Percentiles rank a stretch among this genome's conserved stretches.
phyloP scores from a whole-genome alignment of 2,113 vertebrate genomes.

The Prochilodus magdalenae region DNA sequence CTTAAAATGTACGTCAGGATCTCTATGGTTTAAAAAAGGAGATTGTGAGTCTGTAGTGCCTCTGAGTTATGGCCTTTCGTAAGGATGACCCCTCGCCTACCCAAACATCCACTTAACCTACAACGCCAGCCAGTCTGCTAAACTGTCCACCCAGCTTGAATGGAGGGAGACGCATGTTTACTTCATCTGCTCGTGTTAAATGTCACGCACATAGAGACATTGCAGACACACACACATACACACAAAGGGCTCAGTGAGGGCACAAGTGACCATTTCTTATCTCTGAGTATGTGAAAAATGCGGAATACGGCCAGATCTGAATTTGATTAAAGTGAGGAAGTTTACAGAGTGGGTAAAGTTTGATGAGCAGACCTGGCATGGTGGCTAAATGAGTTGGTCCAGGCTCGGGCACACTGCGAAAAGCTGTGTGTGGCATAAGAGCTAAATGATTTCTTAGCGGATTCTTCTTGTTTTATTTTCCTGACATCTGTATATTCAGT shows the following conservation, averaged over 20 bases:
- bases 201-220: slow-evolving; percentile 53
- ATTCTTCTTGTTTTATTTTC: too few relatives aligned
- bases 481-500: neutral
- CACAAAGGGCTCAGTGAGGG: slow-evolving; percentile 38
- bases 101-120: slow-evolving; percentile 54
- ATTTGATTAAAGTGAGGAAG: slow-evolving; percentile 58
- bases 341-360: slow-evolving; percentile 50
- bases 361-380: slow-evolving; percentile 30
- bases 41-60: slow-evolving; percentile 5
- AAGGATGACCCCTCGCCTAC: slow-evolving; percentile 40
- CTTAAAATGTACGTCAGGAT: slow-evolving; percentile 31
- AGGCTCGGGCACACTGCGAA: neutral
- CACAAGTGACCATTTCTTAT: slow-evolving; percentile 56
- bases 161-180: slow-evolving; percentile 53
- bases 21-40: neutral
- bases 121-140: slow-evolving; percentile 52
- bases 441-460: neutral
- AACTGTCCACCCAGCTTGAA: slow-evolving; percentile 50
- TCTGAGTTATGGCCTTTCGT: slow-evolving; percentile 23
- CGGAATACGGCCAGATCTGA: slow-evolving; percentile 48
- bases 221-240: slow-evolving; percentile 22
- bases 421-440: slow-evolving; percentile 32
- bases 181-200: slow-evolving; percentile 56
- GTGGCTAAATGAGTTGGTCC: slow-evolving; percentile 37
- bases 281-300: slow-evolving; percentile 56